Percentiles rank a stretch among this genome's conserved stretches.
Conservation (phyloP, 1,140 invertebrate species). For the Aricia agestis region DNA sequence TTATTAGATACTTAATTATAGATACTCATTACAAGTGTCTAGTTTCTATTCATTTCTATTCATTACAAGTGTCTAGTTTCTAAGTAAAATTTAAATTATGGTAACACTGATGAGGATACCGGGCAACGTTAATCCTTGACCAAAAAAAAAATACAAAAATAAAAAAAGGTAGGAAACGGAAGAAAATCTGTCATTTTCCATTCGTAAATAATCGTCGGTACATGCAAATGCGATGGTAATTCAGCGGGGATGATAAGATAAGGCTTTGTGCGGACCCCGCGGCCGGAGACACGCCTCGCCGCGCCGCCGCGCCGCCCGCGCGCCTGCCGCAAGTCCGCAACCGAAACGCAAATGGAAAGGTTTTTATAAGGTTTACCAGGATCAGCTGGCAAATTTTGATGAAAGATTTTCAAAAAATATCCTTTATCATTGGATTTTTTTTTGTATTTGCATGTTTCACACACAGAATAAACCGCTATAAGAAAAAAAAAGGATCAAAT, state of each 20-base stretch:
- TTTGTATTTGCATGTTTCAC: no score
- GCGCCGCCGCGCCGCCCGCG: slow-evolving; percentile 35
- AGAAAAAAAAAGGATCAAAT: no score
- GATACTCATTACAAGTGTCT: no score
- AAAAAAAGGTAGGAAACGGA: slow-evolving; percentile 40
- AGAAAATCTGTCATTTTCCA: slow-evolving; percentile 69
- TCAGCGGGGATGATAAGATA: slow-evolving; percentile 68
- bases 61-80: no score
- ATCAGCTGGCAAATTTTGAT: no score
- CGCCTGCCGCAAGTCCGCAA: slow-evolving; percentile 22
- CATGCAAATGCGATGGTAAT: slow-evolving; percentile 73
- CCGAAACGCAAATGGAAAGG: slow-evolving; percentile 11
- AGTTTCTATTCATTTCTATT: no score
- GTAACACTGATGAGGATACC: background rate
- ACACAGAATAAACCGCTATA: no score
- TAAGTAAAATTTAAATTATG: background rate
- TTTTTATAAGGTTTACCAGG: no score
- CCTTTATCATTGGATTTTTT: no score
- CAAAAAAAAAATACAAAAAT: background rate
- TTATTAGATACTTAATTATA: no score
- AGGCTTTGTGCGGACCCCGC: slow-evolving; percentile 47
- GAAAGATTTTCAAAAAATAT: no score
- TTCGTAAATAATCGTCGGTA: slow-evolving; percentile 66
- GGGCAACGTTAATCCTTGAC: background rate
- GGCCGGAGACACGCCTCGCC: slow-evolving; percentile 59